These are phyloP conservation scores for Upupa epops DNA, from an alignment of 2,113 vertebrate genomes.

Conservation along the genomic window DNA sequence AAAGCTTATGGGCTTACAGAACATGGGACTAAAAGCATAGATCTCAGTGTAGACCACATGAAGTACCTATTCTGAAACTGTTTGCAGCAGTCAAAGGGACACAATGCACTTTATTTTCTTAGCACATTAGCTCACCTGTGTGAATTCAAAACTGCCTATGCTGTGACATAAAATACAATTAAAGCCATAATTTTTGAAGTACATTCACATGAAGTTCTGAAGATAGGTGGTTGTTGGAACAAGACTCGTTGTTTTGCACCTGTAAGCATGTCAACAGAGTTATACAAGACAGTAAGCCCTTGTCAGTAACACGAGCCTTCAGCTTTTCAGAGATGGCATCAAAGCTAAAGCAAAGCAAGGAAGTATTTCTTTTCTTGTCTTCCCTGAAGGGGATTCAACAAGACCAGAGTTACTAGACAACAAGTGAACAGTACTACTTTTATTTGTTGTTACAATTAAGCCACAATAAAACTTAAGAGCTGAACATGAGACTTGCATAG, in stretches of 20 bases:
- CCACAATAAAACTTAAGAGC: not conserved
- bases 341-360: not conserved
- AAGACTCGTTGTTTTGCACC: not conserved
- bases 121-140: not conserved
- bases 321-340: not conserved
- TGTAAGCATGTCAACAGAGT: not conserved
- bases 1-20: not conserved
- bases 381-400: not conserved
- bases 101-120: not conserved
- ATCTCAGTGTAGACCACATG: not conserved
- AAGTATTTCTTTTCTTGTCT: not conserved
- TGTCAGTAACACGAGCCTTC: not conserved
- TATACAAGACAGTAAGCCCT: not conserved
- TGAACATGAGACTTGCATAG: slow-evolving; percentile 40
- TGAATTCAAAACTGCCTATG: not conserved
- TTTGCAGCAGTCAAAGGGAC: not conserved
- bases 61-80: not conserved
- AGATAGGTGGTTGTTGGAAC: not conserved
- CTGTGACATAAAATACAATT: not conserved
- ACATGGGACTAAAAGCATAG: not conserved
- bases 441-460: slow-evolving; percentile 69
- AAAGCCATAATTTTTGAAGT: not conserved
- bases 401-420: not conserved
- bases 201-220: not conserved
- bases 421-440: slow-evolving; percentile 13